These are phyloP conservation scores for Oreochromis niloticus DNA, from an alignment of 2,113 vertebrate species.

Conservation along the genomic window DNA sequence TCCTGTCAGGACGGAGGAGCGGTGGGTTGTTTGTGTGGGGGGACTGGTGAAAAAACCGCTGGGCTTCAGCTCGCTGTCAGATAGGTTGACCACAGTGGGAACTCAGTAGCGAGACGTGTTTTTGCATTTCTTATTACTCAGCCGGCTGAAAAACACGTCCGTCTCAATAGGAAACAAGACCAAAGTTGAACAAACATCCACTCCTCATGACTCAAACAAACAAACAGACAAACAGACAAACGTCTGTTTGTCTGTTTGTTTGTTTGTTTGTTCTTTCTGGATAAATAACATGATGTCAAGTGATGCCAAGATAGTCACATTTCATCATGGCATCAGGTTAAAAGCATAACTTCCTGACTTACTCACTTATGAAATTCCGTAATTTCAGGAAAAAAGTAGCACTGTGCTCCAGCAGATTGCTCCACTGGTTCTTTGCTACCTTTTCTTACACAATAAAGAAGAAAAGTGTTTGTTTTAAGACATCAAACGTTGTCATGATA, in stretches of 20 bases:
- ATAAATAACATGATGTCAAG: neutral
- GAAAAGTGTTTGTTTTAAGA: neutral
- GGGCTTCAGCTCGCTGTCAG: neutral
- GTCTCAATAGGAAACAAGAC: neutral
- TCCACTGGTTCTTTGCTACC: rapidly evolving
- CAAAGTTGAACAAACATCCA: neutral
- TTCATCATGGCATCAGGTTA: neutral
- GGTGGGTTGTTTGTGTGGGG: neutral
- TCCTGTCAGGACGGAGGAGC: neutral
- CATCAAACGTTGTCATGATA: neutral
- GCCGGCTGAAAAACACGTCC: neutral
- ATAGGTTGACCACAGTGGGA: constrained; percentile 7
- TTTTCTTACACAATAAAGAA: neutral
- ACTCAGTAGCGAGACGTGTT: neutral
- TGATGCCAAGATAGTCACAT: rapidly evolving
- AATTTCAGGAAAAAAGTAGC: rapidly evolving
- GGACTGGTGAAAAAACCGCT: neutral
- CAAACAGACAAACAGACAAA: too few species aligned
- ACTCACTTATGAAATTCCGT: neutral
- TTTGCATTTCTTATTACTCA: neutral
- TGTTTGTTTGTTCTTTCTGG: neutral
- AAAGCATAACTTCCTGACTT: neutral
- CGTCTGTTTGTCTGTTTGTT: neutral
- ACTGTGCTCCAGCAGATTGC: neutral
- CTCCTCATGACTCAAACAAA: rapidly evolving